A percentile compares a stretch with the other conserved stretches of the same genome.
phyloP scores from a whole-genome alignment of 2,797 vertebrate genomes.

The Ctenochaetus hawaiiensis region DNA sequence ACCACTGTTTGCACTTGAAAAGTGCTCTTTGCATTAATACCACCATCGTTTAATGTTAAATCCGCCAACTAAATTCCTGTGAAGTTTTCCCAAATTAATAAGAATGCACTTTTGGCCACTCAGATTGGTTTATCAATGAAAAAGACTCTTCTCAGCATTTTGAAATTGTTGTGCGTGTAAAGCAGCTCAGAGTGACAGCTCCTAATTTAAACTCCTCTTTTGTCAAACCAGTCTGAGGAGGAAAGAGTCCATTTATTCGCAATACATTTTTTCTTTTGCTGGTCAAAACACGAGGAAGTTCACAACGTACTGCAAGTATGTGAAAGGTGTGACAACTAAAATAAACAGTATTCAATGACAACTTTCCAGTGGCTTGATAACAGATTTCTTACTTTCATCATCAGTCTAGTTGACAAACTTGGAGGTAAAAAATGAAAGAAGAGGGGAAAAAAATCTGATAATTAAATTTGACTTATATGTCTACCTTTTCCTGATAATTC shows the following conservation, averaged over 20 bases:
- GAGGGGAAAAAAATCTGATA: not conserved
- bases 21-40: too few species aligned
- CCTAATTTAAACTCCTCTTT: not conserved
- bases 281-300: conserved; percentile 28
- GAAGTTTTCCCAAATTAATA: too few species aligned
- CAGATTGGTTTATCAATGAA: too few species aligned
- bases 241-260: not conserved
- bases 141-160: not conserved
- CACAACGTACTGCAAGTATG: not conserved
- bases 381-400: not conserved
- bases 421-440: not conserved
- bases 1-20: too few species aligned
- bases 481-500: not conserved
- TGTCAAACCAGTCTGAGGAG: conserved; percentile 42
- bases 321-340: not conserved
- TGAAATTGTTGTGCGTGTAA: not conserved
- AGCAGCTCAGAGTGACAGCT: not conserved
- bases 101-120: too few species aligned
- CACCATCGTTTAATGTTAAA: too few species aligned
- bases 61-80: too few species aligned
- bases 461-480: not conserved
- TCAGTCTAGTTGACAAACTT: not conserved
- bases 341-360: not conserved
- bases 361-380: not conserved
- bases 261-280: not conserved